phyloP scores from a whole-genome alignment of 2,797 vertebrate species.

The Trachurus trachurus region DNA sequence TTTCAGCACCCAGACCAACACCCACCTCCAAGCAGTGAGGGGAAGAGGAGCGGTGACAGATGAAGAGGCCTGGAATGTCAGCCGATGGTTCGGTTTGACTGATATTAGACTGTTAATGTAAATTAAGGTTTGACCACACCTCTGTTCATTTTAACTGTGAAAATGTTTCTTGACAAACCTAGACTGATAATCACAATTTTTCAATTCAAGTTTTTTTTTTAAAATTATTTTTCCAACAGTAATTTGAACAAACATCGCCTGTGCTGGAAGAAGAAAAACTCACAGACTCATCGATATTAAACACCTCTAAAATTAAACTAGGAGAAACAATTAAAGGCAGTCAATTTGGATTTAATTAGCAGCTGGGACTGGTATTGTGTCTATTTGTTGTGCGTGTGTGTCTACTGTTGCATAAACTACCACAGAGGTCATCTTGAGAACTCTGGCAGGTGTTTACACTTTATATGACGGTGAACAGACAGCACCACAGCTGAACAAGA shows the following conservation, averaged over 20 bases:
- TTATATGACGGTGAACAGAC: too few relatives aligned
- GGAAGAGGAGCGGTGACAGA: slow-evolving; percentile 26
- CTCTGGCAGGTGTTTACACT: too few relatives aligned
- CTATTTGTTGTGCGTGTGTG: too few relatives aligned
- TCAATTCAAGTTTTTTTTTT: neutral
- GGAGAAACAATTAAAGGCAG: neutral
- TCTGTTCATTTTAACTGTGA: slow-evolving; percentile 1
- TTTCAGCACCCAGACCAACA: slow-evolving; percentile 51
- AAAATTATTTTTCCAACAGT: neutral
- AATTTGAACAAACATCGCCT: neutral
- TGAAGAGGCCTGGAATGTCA: slow-evolving; percentile 26
- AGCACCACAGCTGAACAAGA: too few relatives aligned
- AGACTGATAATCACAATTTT: neutral
- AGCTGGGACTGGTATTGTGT: too few relatives aligned
- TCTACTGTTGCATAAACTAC: too few relatives aligned
- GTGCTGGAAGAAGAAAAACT: neutral
- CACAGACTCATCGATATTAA: neutral
- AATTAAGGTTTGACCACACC: slow-evolving; percentile 20
- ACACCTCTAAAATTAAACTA: neutral
- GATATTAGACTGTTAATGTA: slow-evolving; percentile 5
- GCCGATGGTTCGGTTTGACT: slow-evolving; percentile 24
- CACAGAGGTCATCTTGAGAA: too few relatives aligned
- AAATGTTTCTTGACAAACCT: neutral
- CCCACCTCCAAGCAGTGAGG: slow-evolving; percentile 1
- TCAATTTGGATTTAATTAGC: neutral